Base-by-base conservation (phyloP, 2,888 invertebrate genomes). In the Nysson spinosus region DNA sequence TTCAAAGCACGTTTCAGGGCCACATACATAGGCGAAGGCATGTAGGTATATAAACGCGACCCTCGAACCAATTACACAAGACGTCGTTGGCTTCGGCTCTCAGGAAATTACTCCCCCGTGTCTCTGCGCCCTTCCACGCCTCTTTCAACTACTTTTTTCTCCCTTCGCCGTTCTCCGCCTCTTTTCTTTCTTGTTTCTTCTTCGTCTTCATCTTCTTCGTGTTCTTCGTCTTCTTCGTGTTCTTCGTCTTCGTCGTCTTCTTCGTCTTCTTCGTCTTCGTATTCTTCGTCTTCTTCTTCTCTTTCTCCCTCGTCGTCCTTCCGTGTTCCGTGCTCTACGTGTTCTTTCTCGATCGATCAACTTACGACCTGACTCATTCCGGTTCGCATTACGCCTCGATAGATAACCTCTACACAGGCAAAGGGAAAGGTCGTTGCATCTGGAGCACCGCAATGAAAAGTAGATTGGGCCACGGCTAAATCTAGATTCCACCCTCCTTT, bases 31-130 rank as follows among this genome's bases (percentile, higher is more conserved):
- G 11, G 30, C n/a, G 2, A n/a, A n/a, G n/a, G n/a, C 35, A 4
- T 5, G 14, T 17, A 35, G 4, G 35, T 35, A 1, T 12, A 43
- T 30, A 44, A 56, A 49, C 44, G 28, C 35, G 46, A 40, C 50
- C 50, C 57, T 66, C 52, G 54, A 57, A 54, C 49, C 66, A 63
- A 67, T 67, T 67, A 67, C 52, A 34, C 66, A 52, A 39, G 34
- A 57, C 49, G 49, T 55, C 54, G 57, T 43, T 52, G 51, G 62
- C 56, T 62, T 62, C 52, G 35, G 22, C 62, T 40, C 62, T 52
- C 56, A 54, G 63, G 54, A 63, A 67, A 67, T 67, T 63, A 54
- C 62, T 54, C 34, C 50, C 20, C 16, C 20, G 20, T 61, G 24
- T 14, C 43, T 56, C 12, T 7, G 30, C 22, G 30, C 32, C 37